Conservation (phyloP, 2,797 vertebrate genomes). For the Benthosema pterotum region DNA sequence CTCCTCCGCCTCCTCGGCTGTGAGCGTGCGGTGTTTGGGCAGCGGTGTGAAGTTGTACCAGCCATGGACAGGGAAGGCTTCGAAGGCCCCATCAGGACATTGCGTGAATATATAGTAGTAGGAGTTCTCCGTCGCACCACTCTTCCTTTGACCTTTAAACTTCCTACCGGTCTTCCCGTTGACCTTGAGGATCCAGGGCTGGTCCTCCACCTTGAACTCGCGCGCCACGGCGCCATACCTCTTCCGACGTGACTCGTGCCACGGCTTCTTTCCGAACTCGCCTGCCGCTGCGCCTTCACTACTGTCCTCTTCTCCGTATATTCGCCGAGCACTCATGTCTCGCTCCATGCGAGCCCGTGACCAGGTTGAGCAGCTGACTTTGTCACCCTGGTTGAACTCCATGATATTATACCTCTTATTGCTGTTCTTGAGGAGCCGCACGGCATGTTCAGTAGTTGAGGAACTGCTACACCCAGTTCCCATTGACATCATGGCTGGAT, state of each 20-base stretch:
- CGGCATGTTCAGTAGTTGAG: conserved; percentile 87
- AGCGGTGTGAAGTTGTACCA: conserved; percentile 93
- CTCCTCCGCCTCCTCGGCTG: conserved; percentile 92
- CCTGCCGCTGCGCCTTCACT: conserved; percentile 87
- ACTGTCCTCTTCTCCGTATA: conserved; percentile 89
- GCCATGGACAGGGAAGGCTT: conserved; percentile 90
- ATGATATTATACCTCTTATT: conserved; percentile 92
- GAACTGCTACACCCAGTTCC: conserved; percentile 82
- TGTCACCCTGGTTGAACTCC: conserved; percentile 92
- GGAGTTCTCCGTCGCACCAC: conserved; percentile 90
- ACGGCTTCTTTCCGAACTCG: conserved; percentile 90
- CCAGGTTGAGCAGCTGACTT: conserved; percentile 89
- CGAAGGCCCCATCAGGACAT: conserved; percentile 91
- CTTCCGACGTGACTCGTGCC: conserved; percentile 88
- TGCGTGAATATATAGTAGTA: conserved; percentile 96
- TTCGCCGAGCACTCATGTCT: conserved; percentile 89
- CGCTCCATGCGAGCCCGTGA: conserved; percentile 94
- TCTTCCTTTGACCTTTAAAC: conserved; percentile 91
- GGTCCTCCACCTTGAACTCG: conserved; percentile 90
- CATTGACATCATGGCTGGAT: conserved; percentile 66
- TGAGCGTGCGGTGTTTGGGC: conserved; percentile 90
- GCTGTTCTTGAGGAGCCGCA: conserved; percentile 90
- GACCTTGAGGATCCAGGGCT: conserved; percentile 93
- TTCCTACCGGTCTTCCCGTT: conserved; percentile 91
- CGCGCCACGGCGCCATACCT: conserved; percentile 89